Conservation (phyloP, 2,888 invertebrate species). For the Falcaria lacertinaria region DNA sequence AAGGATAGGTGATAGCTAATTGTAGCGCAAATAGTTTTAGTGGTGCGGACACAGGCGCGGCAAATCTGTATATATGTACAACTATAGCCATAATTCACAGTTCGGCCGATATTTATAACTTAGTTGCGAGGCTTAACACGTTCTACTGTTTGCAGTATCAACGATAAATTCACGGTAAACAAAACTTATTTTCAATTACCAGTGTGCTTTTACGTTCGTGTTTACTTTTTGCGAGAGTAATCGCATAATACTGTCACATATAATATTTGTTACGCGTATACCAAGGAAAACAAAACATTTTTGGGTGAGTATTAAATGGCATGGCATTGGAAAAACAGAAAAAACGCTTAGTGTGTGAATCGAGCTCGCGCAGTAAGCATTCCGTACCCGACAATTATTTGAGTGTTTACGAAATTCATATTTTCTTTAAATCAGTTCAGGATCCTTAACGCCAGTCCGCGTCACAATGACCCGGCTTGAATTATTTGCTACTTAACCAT, state of each 20-base stretch:
- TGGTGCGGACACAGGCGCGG: conserved; percentile 31
- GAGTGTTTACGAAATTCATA: no score
- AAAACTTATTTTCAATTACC: conserved; percentile 39
- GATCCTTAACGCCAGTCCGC: no score
- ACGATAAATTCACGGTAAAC: conserved; percentile 48
- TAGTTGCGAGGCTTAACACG: conserved; percentile 57
- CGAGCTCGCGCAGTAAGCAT: no score
- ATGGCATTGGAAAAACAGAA: no score
- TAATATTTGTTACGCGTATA: no score
- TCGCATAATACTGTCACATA: not conserved
- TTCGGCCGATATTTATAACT: conserved; percentile 58
- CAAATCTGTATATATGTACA: conserved; percentile 41
- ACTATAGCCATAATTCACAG: conserved; percentile 54
- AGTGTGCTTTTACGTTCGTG: conserved; percentile 7
- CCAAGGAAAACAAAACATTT: no score
- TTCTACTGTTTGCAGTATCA: conserved; percentile 44
- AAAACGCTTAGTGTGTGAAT: no score
- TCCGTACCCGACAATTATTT: no score
- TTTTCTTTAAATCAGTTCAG: no score
- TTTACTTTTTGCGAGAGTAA: conserved; percentile 13
- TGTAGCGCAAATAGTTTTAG: conserved; percentile 18
- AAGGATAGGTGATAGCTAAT: conserved; percentile 11
- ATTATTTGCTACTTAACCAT: no score
- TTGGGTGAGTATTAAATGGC: no score
- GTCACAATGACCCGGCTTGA: no score